These are phyloP conservation scores for Protosalanx chinensis DNA, from an alignment of 2,797 vertebrate genomes.

Conservation along the genomic window DNA sequence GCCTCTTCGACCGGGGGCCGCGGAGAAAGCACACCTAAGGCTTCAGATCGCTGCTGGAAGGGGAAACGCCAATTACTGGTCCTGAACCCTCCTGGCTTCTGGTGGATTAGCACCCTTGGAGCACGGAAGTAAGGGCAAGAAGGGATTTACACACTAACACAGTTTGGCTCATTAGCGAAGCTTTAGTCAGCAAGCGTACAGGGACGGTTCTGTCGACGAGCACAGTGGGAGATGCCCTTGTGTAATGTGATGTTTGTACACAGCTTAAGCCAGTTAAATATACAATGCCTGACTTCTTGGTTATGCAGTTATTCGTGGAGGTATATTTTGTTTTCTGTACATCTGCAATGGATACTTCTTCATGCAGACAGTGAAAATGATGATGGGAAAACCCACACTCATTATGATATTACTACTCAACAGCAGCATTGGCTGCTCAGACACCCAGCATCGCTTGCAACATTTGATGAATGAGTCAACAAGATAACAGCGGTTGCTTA, in stretches of 20 bases:
- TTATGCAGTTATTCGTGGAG: too few species aligned
- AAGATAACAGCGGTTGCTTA: neutral
- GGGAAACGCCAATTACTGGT: conserved; percentile 41
- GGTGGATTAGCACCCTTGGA: conserved; percentile 65
- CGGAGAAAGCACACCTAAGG: conserved; percentile 26
- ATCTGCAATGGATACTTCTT: too few species aligned
- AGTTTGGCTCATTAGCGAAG: conserved; percentile 45
- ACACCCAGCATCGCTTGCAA: neutral
- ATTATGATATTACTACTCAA: too few species aligned
- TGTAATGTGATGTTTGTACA: conserved; percentile 30
- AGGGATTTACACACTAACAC: conserved; percentile 77
- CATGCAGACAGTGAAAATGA: too few species aligned
- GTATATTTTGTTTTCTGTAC: too few species aligned
- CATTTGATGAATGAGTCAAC: neutral
- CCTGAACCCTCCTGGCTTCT: conserved; percentile 49
- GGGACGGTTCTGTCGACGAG: conserved; percentile 33
- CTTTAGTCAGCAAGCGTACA: conserved; percentile 22
- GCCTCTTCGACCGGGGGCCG: conserved; percentile 22
- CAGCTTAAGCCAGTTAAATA: neutral
- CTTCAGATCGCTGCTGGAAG: conserved; percentile 23
- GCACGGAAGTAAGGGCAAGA: conserved; percentile 72
- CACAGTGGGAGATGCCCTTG: conserved; percentile 20
- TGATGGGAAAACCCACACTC: too few species aligned
- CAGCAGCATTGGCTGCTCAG: too few species aligned
- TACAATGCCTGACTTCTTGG: too few species aligned